Percentiles rank a stretch among this genome's conserved stretches.
These are phyloP conservation scores for Chelon labrosus DNA, from an alignment of 2,797 vertebrate genomes.

Conservation along the genomic window DNA sequence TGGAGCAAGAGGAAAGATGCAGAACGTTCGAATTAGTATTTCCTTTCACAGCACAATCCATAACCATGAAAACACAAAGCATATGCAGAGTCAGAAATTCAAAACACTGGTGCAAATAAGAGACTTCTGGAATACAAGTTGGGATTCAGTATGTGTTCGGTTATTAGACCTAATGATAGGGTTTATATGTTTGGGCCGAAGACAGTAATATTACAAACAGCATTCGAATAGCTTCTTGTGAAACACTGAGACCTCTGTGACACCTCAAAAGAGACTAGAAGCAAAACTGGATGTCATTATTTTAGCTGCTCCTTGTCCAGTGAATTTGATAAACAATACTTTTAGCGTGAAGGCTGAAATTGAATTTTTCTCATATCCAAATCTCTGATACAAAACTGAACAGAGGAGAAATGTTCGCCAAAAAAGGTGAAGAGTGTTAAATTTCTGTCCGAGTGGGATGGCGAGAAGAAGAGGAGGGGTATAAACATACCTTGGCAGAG, in stretches of 20 bases:
- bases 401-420: slow-evolving; percentile 29
- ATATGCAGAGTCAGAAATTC: slow-evolving; percentile 41
- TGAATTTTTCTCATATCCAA: slow-evolving; percentile 32
- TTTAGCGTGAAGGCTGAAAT: slow-evolving; percentile 36
- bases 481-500: slow-evolving; percentile 20
- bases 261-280: slow-evolving; percentile 36
- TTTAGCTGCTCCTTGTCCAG: slow-evolving; percentile 26
- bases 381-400: slow-evolving; percentile 41
- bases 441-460: slow-evolving; percentile 43
- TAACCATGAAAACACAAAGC: slow-evolving; percentile 64
- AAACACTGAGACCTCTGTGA: slow-evolving; percentile 37
- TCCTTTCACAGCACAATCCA: slow-evolving; percentile 58
- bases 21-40: slow-evolving; percentile 65
- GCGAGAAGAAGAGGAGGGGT: slow-evolving; percentile 12
- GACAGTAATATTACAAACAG: slow-evolving; percentile 18
- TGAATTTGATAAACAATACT: slow-evolving; percentile 41
- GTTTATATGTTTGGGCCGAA: slow-evolving; percentile 31
- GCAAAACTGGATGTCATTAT: slow-evolving; percentile 30
- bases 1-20: slow-evolving; percentile 47
- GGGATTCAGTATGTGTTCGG: slow-evolving; percentile 33
- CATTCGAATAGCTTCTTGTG: slow-evolving; percentile 27
- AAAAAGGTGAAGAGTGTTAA: slow-evolving; percentile 42
- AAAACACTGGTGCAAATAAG: slow-evolving; percentile 46
- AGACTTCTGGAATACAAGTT: slow-evolving; percentile 40
- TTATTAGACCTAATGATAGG: slow-evolving; percentile 43